Base-by-base conservation (phyloP, 2,113 vertebrate species). In the Pholis gunnellus region DNA sequence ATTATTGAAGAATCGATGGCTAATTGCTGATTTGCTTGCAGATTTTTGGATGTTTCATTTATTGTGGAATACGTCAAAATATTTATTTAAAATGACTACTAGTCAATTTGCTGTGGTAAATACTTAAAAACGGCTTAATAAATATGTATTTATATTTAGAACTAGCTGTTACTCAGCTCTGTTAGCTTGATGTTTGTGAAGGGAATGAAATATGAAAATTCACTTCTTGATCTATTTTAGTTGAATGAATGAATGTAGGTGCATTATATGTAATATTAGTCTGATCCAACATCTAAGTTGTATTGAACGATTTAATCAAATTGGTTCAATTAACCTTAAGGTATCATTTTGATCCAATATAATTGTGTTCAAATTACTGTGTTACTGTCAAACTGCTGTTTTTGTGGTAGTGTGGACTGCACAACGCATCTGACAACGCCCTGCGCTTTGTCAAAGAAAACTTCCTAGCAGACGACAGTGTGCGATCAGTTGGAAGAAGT, bases 361-460 rank as follows among this genome's bases (percentile, higher is more conserved):
- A 25, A 56, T 54, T 10, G 8, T 54, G 50, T n/a, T 54, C 22
- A 56, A 50, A 20, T 50, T 7, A 50, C 48, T 8, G 7, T 20
- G 6, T 36, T 15, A 27, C 10, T n/a, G 31, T 63, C 22, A 0
- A 15, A 9, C 9, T 72, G 9, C 8, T 27, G 59, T 9, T 42
- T 10, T 59, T 70, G 48, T 50, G 22, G 1, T 0, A 96, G 95
- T 96, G 95, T 66, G 95, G 95, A 4, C 91, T 95, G 17, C 95
- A 96, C 85, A 96, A 95, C 0, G 91, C 95, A 0, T 94, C 94
- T 0, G 95, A 96, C 82, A 95, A 91, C 42, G 90, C 77, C 4
- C 89, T 96, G 57, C 94, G 93, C 72, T 96, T 95, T 6, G 93
- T 96, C 61, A 96, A 96, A 86, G 95, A 96, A 11, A 96, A 95